These are phyloP conservation scores for Ancistrus triradiatus DNA, from an alignment of 2,113 vertebrate genomes.

Conservation along the genomic window DNA sequence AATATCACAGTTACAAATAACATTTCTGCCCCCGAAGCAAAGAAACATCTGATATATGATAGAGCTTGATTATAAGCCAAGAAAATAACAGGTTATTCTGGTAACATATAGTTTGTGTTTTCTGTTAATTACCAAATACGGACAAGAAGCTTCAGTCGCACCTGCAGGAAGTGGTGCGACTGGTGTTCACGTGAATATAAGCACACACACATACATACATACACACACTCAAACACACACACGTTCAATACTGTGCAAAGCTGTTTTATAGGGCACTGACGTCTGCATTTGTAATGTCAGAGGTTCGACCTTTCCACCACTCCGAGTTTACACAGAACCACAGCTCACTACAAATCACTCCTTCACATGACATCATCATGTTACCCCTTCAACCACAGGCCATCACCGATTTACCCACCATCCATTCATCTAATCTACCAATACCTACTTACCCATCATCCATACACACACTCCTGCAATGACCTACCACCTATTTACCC, in stretches of 20 bases:
- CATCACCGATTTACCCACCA: not conserved
- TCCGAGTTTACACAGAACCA: not conserved
- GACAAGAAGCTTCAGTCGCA: no score
- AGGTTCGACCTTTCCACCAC: constrained; percentile 15
- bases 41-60: no score
- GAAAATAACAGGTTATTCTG: no score
- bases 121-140: no score
- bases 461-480: not conserved
- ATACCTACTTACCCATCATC: not conserved
- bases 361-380: not conserved
- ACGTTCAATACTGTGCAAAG: constrained; percentile 13
- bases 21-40: no score
- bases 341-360: not conserved
- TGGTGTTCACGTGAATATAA: no score
- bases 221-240: not conserved
- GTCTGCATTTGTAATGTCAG: constrained; percentile 12
- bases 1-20: no score
- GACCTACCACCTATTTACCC: not conserved
- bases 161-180: no score
- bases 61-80: no score
- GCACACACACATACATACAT: not conserved
- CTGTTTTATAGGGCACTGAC: constrained; percentile 35
- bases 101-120: no score
- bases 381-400: no score
- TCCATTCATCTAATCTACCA: not conserved